A percentile compares a stretch with the other conserved stretches of the same genome.
Conservation (phyloP, 1,140 invertebrate genomes). For the Ruditapes philippinarum region DNA sequence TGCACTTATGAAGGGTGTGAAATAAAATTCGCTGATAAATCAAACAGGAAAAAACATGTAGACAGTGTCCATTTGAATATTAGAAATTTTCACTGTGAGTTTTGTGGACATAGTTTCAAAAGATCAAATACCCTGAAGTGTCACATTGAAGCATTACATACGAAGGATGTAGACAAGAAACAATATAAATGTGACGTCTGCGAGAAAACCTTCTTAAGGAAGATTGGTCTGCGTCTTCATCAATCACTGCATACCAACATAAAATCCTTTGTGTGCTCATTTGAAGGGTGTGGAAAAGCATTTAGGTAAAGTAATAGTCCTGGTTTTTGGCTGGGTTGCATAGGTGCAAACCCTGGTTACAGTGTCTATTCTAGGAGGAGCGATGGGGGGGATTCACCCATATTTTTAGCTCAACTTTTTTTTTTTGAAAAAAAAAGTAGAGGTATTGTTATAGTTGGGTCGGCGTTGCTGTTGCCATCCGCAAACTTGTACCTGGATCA, state of each 20-base stretch:
- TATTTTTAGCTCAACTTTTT: too few species aligned
- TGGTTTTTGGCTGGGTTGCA: too few species aligned
- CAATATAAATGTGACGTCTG: background rate
- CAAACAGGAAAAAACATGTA: slow-evolving; percentile 1
- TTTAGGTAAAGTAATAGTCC: background rate
- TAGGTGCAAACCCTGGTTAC: too few species aligned
- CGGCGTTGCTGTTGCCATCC: too few species aligned
- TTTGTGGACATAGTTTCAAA: slow-evolving; percentile 16
- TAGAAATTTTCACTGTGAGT: slow-evolving; percentile 11
- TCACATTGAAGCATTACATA: slow-evolving; percentile 2
- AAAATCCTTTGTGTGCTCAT: background rate
- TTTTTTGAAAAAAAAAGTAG: too few species aligned
- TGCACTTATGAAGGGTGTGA: slow-evolving; percentile 12
- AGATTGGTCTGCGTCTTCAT: background rate
- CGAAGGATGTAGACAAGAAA: background rate
- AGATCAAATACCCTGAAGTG: background rate
- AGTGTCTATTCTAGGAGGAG: too few species aligned
- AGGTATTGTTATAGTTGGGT: too few species aligned
- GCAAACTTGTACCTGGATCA: too few species aligned
- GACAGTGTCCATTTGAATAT: slow-evolving; percentile 2
- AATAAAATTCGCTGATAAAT: background rate
- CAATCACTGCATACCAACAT: background rate
- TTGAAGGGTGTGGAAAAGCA: slow-evolving; percentile 26
- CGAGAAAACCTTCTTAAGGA: slow-evolving; percentile 1
- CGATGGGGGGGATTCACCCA: too few species aligned